Base-by-base conservation (phyloP, 2,888 invertebrate genomes). In the Callyntrura sp. region DNA sequence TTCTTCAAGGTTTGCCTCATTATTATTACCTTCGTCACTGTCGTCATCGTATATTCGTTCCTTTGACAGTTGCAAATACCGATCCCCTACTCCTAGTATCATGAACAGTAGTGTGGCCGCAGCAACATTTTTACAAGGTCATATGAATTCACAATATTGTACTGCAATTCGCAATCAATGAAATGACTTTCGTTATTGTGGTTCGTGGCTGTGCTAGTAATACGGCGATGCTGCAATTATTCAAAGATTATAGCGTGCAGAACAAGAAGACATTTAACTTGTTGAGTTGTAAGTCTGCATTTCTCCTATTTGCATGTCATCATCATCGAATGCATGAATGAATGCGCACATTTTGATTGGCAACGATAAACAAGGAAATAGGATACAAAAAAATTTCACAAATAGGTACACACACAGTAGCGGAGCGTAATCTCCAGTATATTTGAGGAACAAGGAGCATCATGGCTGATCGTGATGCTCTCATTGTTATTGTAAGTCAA, bases 391-490 rank as follows among this genome's bases (percentile, higher is more conserved):
- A 68, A 43, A 65, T n/a, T n/a, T n/a, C n/a, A n/a, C n/a, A n/a
- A n/a, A n/a, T n/a, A 68, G 3, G n/a, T 20, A 14, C 43, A 4
- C 17, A 8, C 4, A 9, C 1, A 70, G n/a, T 17, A 20, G 0
- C 45, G 17, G 17, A 45, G 12, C 23, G 48, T 73, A 3, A 12
- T 45, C 35, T 35, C 35, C 35, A 35, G 78, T 2, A 48, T 9
- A 14, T 48, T 14, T n/a, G 20, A 73, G 11, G 17, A 78, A 8
- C n/a, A 25, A n/a, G n/a, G 51, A 60, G 28, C 62, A 73, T 4
- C n/a, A 90, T 90, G 90, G 87, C 83, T 17, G 90, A 90, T 79
- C 90, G 90, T 45, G 90, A 90, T 82, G 90, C 90, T 62, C 62
- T 90, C 8, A 90, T 90, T 62, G 85, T 87, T 60, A 87, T 90